Percentiles rank a stretch among this genome's conserved stretches.
Evolutionary conservation across 2,797 vertebrate species (phyloP).

Genomic region (Mus spretus): DNA sequence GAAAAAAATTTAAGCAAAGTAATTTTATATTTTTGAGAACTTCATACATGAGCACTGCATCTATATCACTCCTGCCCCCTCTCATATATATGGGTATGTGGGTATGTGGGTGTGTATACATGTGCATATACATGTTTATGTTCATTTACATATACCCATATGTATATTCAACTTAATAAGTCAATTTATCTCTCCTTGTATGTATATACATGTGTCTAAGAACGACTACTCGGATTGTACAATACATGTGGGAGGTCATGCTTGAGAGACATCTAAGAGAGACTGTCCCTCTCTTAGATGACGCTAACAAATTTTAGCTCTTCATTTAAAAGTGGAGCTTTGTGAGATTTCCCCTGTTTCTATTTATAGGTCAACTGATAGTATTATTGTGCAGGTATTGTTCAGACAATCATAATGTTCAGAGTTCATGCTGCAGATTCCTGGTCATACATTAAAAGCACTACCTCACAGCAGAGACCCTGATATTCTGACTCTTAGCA

Average conservation of each 20-base stretch:
- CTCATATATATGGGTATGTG: neutral
- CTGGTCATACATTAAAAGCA: neutral
- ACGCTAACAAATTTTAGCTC: neutral
- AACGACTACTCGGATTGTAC: too few species aligned
- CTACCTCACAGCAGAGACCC: neutral
- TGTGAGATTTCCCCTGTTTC: neutral
- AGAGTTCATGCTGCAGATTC: neutral
- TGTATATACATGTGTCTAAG: neutral
- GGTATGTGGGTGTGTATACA: too few species aligned
- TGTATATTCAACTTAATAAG: neutral
- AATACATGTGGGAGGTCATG: neutral
- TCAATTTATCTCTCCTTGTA: neutral
- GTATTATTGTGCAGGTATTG: neutral
- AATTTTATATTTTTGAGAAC: neutral
- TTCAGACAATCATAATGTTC: neutral
- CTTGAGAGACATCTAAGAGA: too few species aligned
- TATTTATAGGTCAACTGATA: neutral
- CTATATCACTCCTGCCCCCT: neutral
- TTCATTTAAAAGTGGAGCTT: neutral
- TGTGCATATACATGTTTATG: neutral
- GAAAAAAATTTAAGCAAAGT: neutral
- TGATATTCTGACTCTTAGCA: neutral
- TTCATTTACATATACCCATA: neutral
- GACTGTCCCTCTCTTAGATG: too few species aligned
- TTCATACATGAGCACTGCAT: neutral